phyloP scores from a whole-genome alignment of 2,113 vertebrate genomes.

The Pholis gunnellus region DNA sequence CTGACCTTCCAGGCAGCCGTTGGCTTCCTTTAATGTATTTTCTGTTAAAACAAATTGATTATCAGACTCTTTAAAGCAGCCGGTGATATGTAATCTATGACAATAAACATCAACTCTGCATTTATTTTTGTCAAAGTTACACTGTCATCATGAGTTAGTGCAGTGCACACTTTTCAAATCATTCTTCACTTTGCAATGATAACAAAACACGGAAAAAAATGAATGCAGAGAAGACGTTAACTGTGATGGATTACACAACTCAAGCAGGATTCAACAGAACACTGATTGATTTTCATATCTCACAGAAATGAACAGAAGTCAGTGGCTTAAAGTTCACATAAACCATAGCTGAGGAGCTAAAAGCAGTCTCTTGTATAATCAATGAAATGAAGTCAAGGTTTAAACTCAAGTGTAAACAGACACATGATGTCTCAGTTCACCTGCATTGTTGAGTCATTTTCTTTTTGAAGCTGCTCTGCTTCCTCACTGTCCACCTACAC shows the following conservation, averaged over 20 bases:
- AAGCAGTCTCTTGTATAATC: background rate
- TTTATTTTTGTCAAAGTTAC: background rate
- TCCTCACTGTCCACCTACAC: conserved; percentile 32
- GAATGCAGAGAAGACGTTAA: background rate
- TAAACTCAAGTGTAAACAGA: background rate
- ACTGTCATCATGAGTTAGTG: background rate
- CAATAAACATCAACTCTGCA: background rate
- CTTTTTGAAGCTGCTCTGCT: conserved; percentile 6
- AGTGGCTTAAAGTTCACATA: background rate
- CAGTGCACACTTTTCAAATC: background rate
- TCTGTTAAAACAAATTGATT: background rate
- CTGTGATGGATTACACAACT: conserved; percentile 1
- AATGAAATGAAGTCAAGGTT: background rate
- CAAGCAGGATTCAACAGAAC: background rate
- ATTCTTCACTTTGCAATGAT: background rate
- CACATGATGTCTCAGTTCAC: background rate
- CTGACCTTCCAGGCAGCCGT: background rate
- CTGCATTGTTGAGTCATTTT: background rate
- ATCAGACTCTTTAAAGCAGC: background rate
- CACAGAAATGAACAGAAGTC: background rate
- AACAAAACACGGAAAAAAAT: conserved; percentile 1
- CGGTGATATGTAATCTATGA: background rate
- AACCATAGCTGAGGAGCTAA: background rate
- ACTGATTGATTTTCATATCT: conserved; percentile 2
- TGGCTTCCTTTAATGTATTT: background rate